phyloP scores from a whole-genome alignment of 2,797 vertebrate genomes.

The Leptoclinus maculatus region DNA sequence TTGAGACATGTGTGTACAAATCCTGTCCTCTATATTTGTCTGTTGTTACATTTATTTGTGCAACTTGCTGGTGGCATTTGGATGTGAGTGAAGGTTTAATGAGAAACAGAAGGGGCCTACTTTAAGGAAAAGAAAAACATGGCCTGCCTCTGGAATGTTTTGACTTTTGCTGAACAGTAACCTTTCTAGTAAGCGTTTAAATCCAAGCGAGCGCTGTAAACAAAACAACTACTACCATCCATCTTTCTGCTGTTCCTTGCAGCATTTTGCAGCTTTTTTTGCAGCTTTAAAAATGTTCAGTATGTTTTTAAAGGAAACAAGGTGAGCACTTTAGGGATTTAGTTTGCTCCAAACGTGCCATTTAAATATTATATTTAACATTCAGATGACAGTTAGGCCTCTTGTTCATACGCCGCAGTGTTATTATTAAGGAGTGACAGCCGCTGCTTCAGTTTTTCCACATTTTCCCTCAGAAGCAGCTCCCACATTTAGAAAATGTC shows the following conservation, averaged over 20 bases:
- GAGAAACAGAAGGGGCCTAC: conserved; percentile 67
- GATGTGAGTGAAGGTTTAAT: conserved; percentile 46
- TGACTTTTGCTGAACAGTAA: conserved; percentile 49
- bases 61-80: conserved; percentile 16
- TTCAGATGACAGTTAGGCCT: conserved; percentile 10
- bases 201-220: background rate
- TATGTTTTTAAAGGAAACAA: conserved; percentile 20
- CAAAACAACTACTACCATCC: background rate
- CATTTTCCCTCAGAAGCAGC: conserved; percentile 30
- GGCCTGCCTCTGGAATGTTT: conserved; percentile 63
- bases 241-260: background rate
- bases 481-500: conserved; percentile 36
- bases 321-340: conserved; percentile 11
- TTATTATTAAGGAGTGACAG: conserved; percentile 17
- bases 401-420: background rate
- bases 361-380: conserved; percentile 33
- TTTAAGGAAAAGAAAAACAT: conserved; percentile 42
- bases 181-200: conserved; percentile 4
- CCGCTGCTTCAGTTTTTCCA: conserved; percentile 44
- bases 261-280: conserved; percentile 8
- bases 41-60: conserved; percentile 22
- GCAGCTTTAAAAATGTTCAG: background rate
- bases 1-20: background rate
- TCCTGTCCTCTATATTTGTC: background rate
- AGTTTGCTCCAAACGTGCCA: conserved; percentile 9